A percentile compares a stretch with the other conserved stretches of the same genome.
These are phyloP conservation scores for Lissonota sp. DNA, from an alignment of 2,888 invertebrate genomes.

Conservation along the genomic window DNA sequence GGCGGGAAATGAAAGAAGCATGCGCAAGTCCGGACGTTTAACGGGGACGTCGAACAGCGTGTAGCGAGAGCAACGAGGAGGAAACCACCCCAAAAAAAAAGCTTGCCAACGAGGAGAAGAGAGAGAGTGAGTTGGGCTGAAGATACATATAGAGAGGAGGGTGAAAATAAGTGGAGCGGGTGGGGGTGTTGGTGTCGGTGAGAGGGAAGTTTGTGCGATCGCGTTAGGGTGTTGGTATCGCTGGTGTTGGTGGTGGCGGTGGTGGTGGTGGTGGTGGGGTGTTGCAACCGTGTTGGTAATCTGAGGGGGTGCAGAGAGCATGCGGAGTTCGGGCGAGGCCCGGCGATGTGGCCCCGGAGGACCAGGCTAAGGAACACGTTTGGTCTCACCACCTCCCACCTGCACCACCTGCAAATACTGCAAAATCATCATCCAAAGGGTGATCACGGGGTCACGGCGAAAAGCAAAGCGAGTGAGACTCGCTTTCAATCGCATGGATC, in stretches of 20 bases:
- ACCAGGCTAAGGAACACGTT: constrained; percentile 71
- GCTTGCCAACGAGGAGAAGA: too few relatives aligned
- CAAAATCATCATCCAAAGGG: constrained; percentile 3
- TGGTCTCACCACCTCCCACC: constrained; percentile 68
- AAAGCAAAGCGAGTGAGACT: constrained; percentile 81
- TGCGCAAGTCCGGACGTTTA: constrained; percentile 60
- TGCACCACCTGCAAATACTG: constrained; percentile 70
- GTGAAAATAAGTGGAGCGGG: constrained; percentile 47
- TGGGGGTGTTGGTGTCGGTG: constrained; percentile 47
- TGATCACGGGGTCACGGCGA: constrained; percentile 38
- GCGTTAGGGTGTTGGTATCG: constrained; percentile 59
- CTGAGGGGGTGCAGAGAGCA: constrained; percentile 73
- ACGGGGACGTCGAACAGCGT: too few relatives aligned
- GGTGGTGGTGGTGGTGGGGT: constrained; percentile 59
- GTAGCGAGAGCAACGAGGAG: too few relatives aligned
- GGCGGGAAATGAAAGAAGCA: constrained; percentile 66
- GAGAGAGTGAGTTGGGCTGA: too few relatives aligned
- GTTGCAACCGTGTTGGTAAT: constrained; percentile 64
- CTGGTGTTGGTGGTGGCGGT: constrained; percentile 60
- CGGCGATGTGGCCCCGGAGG: constrained; percentile 80
- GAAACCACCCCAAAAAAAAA: too few relatives aligned
- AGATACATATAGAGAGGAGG: constrained; percentile 18
- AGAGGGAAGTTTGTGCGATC: not conserved
- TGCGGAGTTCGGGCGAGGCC: constrained; percentile 80
- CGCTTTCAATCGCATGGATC: constrained; percentile 83